Percentiles rank a stretch among this genome's conserved stretches.
Evolutionary conservation across 2,797 vertebrate genomes (phyloP).

Genomic region (Oryzias sinensis): DNA sequence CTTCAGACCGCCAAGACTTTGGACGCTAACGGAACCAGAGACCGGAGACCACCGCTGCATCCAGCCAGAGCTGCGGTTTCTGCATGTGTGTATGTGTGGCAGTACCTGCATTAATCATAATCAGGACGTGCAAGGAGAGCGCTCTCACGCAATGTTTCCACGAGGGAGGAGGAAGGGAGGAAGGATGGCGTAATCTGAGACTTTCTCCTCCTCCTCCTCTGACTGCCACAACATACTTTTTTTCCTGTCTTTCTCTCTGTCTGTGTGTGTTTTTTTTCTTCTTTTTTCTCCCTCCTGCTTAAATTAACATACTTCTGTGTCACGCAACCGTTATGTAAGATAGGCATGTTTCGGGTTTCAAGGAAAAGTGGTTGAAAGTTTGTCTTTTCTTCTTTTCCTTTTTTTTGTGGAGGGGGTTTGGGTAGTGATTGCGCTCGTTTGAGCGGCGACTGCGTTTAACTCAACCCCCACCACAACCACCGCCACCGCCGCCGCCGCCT

Average conservation of each 20-base stretch:
- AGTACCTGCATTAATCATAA: constrained; percentile 80
- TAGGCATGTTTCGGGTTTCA: constrained; percentile 48
- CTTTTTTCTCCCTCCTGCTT: constrained; percentile 58
- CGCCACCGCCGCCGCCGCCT: too few species aligned
- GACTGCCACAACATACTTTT: constrained; percentile 74
- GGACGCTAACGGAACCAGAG: constrained; percentile 45
- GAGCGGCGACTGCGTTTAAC: too few species aligned
- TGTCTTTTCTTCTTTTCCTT: constrained; percentile 29
- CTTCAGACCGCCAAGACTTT: constrained; percentile 30
- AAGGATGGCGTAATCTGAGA: constrained; percentile 77
- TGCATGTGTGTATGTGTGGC: constrained; percentile 56
- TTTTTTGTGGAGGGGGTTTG: constrained; percentile 8
- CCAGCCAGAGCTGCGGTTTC: constrained; percentile 56
- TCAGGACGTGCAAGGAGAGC: constrained; percentile 72
- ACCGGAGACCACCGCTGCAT: constrained; percentile 42
- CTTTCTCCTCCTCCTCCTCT: constrained; percentile 57
- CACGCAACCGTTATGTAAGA: constrained; percentile 77
- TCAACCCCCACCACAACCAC: too few species aligned
- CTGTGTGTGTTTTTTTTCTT: constrained; percentile 58
- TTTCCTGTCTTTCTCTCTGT: constrained; percentile 64
- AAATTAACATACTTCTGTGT: constrained; percentile 79
- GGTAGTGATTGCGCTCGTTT: constrained; percentile 11
- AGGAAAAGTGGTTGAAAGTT: constrained; percentile 43
- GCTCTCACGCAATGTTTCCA: constrained; percentile 81
- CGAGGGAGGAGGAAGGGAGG: constrained; percentile 59